These are phyloP conservation scores for Melipona beecheii DNA, from an alignment of 2,888 invertebrate species.

Conservation along the genomic window DNA sequence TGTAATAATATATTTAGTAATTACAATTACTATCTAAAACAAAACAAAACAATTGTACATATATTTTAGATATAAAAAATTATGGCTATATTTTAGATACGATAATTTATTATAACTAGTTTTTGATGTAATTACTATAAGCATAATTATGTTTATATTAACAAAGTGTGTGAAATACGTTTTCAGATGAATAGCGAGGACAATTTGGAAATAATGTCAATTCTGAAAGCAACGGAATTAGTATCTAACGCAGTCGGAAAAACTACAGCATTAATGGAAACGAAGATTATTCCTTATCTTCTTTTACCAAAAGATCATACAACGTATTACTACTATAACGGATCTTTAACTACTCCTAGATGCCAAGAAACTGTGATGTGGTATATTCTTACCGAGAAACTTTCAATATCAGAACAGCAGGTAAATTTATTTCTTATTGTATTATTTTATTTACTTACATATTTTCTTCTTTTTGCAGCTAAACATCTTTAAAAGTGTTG, in stretches of 20 bases:
- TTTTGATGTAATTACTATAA: too few species aligned
- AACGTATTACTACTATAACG: constrained; percentile 88
- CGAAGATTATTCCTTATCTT: constrained; percentile 80
- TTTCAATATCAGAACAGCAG: constrained; percentile 85
- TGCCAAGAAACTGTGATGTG: constrained; percentile 91
- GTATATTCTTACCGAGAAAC: constrained; percentile 86
- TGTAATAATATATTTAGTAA: too few species aligned
- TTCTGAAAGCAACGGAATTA: constrained; percentile 71
- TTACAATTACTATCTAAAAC: too few species aligned
- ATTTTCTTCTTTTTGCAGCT: constrained; percentile 66
- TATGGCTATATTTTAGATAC: too few species aligned
- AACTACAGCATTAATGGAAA: constrained; percentile 52
- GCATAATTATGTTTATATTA: too few species aligned
- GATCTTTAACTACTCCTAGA: constrained; percentile 90
- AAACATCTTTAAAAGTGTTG: constrained; percentile 66
- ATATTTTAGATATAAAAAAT: too few species aligned
- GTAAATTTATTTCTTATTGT: constrained; percentile 74
- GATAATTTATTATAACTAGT: too few species aligned
- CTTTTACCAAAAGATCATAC: constrained; percentile 86
- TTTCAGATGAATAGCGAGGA: constrained; percentile 64
- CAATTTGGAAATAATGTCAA: constrained; percentile 71
- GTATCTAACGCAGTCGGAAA: constrained; percentile 70
- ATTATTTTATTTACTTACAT: too few species aligned
- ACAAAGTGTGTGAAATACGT: background rate
- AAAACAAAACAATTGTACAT: too few species aligned